Evolutionary conservation across 2,888 invertebrate genomes (phyloP).

Genomic region (Luffia ferchaultella): DNA sequence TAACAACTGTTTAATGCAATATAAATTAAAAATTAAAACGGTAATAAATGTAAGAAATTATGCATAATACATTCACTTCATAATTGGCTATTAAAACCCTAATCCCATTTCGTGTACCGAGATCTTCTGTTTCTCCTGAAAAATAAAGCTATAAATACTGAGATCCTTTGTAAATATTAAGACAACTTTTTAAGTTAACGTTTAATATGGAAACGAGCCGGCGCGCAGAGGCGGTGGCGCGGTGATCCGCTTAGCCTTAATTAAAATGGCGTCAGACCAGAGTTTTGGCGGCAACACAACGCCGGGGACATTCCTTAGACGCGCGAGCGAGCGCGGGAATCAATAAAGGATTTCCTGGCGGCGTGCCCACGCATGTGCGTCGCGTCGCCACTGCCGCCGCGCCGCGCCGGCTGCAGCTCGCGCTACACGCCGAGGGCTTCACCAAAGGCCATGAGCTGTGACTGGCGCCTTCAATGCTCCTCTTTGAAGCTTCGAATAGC

Average conservation of each 20-base stretch:
- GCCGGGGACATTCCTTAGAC: slow-evolving; percentile 60
- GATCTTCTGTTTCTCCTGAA: background rate
- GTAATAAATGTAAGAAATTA: too few relatives aligned
- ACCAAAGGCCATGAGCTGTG: slow-evolving; percentile 9
- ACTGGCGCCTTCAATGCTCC: slow-evolving; percentile 8
- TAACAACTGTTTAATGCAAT: too few relatives aligned
- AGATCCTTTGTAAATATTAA: background rate
- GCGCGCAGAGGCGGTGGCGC: too few relatives aligned
- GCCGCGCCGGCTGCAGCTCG: slow-evolving; percentile 32
- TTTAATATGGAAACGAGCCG: slow-evolving; percentile 32
- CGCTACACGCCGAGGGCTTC: slow-evolving; percentile 61
- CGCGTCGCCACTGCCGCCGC: slow-evolving; percentile 20
- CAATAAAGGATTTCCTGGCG: slow-evolving; percentile 67
- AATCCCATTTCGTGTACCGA: background rate
- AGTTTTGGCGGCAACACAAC: slow-evolving; percentile 54
- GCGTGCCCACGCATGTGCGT: slow-evolving; percentile 65
- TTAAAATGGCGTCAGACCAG: slow-evolving; percentile 40
- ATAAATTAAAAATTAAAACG: too few relatives aligned
- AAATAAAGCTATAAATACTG: background rate
- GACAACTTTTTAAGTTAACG: background rate
- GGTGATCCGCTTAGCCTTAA: slow-evolving; percentile 43
- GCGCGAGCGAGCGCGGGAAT: slow-evolving; percentile 57
- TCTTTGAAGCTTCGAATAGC: slow-evolving; percentile 2
- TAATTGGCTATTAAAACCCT: too few relatives aligned
- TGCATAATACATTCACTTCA: too few relatives aligned